Base-by-base conservation (phyloP, 2,888 invertebrate species). In the Oscheius onirici region DNA sequence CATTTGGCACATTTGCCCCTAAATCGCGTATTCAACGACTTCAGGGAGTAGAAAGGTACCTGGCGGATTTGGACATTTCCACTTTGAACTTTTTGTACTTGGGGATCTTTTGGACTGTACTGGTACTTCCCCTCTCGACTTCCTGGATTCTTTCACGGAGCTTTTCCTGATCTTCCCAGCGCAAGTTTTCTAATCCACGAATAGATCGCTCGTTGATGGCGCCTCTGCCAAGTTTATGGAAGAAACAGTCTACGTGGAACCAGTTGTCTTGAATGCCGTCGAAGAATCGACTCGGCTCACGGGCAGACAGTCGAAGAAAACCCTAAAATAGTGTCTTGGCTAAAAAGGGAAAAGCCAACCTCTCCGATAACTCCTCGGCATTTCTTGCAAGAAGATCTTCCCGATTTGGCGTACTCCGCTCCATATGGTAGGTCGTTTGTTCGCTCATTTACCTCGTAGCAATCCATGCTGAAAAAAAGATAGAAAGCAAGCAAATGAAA, bases 181-280 rank as follows among this genome's bases (percentile, higher is more conserved):
- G 82, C 20, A 90, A 75, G 58, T 84, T 76, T 71, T 89, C 89
- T 79, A 88, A 87, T 6, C 89, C 89, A 65, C 88, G 87, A 51
- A 90, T 88, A 15, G 89, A 88, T 13, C 85, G 81, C 15, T 87
- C 82, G 43, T 83, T 85, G 26, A 86, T 82, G 5, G 76, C 70
- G 71, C 65, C 26, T 71, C 49, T 69, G 28, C 72, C 63, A 24
- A 88, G 85, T 24, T 83, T 72, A 49, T 86, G 86, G 89, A 89
- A 90, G 77, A 90, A 90, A 76, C 90, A 90, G 2, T 80, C 78
- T 75, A 83, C 88, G 78, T 90, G 90, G 76, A 86, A 88, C 89
- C 84, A 85, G 34, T 76, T 81, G 52, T 85, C 84, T 26, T 82
- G 82, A n/a, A 76, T 68, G 3, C 86, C 84, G 68, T 86, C 86